These are phyloP conservation scores for Leptinotarsa juncta DNA, from an alignment of 2,888 invertebrate genomes.

Conservation along the genomic window DNA sequence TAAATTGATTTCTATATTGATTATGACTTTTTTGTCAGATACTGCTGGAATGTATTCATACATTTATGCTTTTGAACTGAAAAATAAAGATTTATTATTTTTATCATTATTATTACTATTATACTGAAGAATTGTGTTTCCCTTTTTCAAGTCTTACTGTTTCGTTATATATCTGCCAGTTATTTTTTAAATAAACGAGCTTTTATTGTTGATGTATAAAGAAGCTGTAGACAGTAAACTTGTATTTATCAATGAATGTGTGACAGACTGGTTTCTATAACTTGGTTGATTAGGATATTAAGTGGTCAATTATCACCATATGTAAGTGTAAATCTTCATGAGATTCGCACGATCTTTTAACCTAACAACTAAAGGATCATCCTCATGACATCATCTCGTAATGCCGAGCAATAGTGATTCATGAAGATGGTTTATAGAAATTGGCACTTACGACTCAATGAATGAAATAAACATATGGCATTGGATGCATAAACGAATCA, in stretches of 20 bases:
- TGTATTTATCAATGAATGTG: slow-evolving; percentile 45
- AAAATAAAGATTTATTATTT: no score
- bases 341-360: slow-evolving; percentile 58
- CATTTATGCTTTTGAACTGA: no score
- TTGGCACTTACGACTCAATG: slow-evolving; percentile 42
- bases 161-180: no score
- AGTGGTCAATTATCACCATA: slow-evolving; percentile 49
- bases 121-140: no score
- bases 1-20: no score
- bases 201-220: no score
- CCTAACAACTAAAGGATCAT: slow-evolving; percentile 52
- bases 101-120: no score
- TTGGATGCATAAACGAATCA: slow-evolving; percentile 9
- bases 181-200: no score
- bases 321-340: slow-evolving; percentile 47
- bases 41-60: no score
- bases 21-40: no score
- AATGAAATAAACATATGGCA: slow-evolving; percentile 33
- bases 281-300: slow-evolving; percentile 48
- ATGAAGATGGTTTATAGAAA: slow-evolving; percentile 38
- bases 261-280: slow-evolving; percentile 44
- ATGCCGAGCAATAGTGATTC: slow-evolving; percentile 49
- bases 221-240: background rate
- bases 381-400: slow-evolving; percentile 50
- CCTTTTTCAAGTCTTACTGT: no score